Evolutionary conservation across 2,888 invertebrate species (phyloP).

Genomic region (Apomyelois bistriatella): DNA sequence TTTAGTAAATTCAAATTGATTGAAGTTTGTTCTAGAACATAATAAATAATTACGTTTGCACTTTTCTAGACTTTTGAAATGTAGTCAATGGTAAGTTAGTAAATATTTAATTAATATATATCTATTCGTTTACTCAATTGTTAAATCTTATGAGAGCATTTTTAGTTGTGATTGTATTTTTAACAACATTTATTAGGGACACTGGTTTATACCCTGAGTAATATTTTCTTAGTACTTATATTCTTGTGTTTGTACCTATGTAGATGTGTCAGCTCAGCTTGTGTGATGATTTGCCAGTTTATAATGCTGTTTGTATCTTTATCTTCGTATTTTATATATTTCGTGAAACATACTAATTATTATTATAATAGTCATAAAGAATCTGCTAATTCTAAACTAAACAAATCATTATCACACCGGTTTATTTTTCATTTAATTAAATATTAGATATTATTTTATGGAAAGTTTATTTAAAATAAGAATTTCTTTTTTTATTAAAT

Average conservation of each 20-base stretch:
- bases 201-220: conserved; percentile 33
- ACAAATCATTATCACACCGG: background rate
- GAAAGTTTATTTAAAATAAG: too few species aligned
- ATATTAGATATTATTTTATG: background rate
- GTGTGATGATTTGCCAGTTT: conserved; percentile 67
- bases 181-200: conserved; percentile 7
- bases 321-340: conserved; percentile 20
- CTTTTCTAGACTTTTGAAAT: conserved; percentile 9
- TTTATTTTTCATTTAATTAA: background rate
- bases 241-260: conserved; percentile 55
- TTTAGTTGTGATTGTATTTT: conserved; percentile 8
- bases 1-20: conserved; percentile 21
- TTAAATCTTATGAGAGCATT: background rate
- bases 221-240: conserved; percentile 39
- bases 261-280: conserved; percentile 61
- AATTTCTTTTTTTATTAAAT: too few species aligned
- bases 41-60: conserved; percentile 1
- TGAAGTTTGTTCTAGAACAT: conserved; percentile 6
- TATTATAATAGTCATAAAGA: background rate
- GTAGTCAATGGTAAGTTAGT: conserved; percentile 12
- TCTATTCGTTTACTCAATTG: background rate
- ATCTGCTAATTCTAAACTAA: background rate
- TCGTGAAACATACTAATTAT: background rate
- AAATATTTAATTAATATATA: background rate
- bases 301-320: conserved; percentile 43